These are phyloP conservation scores for Nibea coibor DNA, from an alignment of 2,113 vertebrate genomes.

Conservation along the genomic window DNA sequence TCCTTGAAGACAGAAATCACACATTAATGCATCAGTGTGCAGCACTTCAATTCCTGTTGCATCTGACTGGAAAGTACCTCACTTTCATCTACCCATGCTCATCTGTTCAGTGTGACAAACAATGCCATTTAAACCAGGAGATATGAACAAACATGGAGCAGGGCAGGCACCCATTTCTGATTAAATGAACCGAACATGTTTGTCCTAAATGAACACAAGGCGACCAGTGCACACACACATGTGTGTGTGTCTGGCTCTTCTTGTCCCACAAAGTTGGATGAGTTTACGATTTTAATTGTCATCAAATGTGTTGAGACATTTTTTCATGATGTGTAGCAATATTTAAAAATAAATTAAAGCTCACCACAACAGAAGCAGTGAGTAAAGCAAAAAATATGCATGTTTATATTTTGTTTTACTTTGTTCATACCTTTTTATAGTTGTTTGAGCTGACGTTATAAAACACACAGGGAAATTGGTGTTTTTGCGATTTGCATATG, in stretches of 20 bases:
- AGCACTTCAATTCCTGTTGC: background rate
- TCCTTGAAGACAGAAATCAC: background rate
- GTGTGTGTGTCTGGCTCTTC: background rate
- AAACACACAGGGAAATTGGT: too few relatives aligned
- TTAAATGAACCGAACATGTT: background rate
- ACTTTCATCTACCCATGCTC: background rate
- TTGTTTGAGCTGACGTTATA: too few relatives aligned
- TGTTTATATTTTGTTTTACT: too few relatives aligned
- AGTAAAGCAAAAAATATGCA: background rate
- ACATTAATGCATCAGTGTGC: background rate
- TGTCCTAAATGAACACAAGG: conserved; percentile 1
- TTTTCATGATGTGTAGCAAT: background rate
- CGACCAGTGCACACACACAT: background rate
- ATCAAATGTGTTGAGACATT: background rate
- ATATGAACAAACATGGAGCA: background rate
- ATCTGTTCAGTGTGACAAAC: background rate
- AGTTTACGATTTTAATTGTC: background rate
- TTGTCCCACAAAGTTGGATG: background rate
- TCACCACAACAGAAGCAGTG: background rate
- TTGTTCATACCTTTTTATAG: too few relatives aligned
- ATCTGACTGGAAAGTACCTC: conserved; percentile 6
- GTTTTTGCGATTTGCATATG: too few relatives aligned
- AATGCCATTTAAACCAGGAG: too few relatives aligned
- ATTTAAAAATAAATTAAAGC: background rate
- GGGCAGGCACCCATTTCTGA: background rate